phyloP scores from a whole-genome alignment of 30 jellyfish, hydroid and myxozoan species.

The Chrysaora quinquecirrha region DNA sequence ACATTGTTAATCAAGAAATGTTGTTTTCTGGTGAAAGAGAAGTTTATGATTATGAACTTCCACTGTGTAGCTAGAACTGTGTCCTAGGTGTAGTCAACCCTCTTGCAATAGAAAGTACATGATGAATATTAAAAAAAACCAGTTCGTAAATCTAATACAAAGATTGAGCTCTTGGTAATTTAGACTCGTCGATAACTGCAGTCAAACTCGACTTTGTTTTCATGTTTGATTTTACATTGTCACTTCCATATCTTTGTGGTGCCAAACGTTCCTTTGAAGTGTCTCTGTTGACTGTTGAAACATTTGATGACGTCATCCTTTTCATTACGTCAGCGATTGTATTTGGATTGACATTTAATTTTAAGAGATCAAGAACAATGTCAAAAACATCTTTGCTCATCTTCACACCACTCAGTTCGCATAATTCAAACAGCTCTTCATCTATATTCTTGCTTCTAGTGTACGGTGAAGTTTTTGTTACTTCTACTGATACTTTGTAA shows the following conservation, averaged over 20 bases:
- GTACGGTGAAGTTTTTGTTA: conserved; percentile 57
- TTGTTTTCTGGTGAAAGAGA: too few species aligned
- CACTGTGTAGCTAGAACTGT: too few species aligned
- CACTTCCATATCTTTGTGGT: conserved; percentile 63
- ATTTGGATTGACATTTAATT: conserved; percentile 88
- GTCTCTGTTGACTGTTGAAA: conserved; percentile 18
- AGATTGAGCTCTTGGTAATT: conserved; percentile 65
- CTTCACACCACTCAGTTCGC: conserved; percentile 83
- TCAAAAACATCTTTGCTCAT: conserved; percentile 84
- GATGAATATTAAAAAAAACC: too few species aligned
- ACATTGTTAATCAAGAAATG: too few species aligned
- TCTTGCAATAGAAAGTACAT: too few species aligned
- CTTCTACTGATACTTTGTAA: conserved; percentile 70
- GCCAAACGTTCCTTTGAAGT: conserved; percentile 13
- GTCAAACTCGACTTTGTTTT: conserved; percentile 40
- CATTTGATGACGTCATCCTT: conserved; percentile 61
- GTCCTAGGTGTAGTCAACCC: too few species aligned
- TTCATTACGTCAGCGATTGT: conserved; percentile 71
- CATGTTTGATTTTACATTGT: conserved; percentile 26
- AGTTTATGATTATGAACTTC: too few species aligned
- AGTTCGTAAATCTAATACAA: conserved; percentile 8
- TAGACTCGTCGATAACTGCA: conserved; percentile 15
- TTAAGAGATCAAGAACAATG: conserved; percentile 70
- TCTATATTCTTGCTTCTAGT: conserved; percentile 63
- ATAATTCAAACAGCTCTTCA: conserved; percentile 78